These are phyloP conservation scores for Poecile montanus DNA, from an alignment of 2,797 vertebrate species.

Conservation along the genomic window DNA sequence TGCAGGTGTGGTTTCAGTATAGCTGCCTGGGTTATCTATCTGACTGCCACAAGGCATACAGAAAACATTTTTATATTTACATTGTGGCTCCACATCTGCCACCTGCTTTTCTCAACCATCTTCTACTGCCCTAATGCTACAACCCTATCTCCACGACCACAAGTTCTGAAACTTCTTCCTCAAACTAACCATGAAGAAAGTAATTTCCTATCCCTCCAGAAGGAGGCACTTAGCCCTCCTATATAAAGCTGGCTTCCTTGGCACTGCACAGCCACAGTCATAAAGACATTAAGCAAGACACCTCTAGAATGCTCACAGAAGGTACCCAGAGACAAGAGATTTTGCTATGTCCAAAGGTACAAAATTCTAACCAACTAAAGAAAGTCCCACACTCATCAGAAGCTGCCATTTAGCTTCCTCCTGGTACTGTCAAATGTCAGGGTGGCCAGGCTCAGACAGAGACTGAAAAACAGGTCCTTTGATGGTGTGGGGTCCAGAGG, in stretches of 20 bases:
- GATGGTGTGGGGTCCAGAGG: neutral
- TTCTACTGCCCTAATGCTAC: neutral
- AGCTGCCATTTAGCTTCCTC: neutral
- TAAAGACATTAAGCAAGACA: neutral
- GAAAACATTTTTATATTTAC: neutral
- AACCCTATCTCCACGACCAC: too few species aligned
- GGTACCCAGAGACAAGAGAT: neutral
- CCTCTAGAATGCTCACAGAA: rapidly evolving
- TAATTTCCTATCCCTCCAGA: neutral
- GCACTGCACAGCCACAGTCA: neutral
- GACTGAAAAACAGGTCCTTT: neutral
- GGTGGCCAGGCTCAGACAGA: neutral
- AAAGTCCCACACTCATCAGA: neutral
- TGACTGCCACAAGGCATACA: rapidly evolving
- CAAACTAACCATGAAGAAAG: neutral
- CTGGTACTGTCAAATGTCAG: neutral
- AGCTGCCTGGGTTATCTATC: neutral
- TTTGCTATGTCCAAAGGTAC: neutral
- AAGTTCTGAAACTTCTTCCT: neutral
- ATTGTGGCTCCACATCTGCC: neutral
- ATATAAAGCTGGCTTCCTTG: neutral
- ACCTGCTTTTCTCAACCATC: neutral
- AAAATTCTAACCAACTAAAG: neutral
- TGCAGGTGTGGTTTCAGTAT: neutral
- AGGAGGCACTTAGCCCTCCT: neutral